Percentiles rank a stretch among this genome's conserved stretches.
phyloP scores from a whole-genome alignment of 2,797 vertebrate genomes.

The Champsocephalus esox region DNA sequence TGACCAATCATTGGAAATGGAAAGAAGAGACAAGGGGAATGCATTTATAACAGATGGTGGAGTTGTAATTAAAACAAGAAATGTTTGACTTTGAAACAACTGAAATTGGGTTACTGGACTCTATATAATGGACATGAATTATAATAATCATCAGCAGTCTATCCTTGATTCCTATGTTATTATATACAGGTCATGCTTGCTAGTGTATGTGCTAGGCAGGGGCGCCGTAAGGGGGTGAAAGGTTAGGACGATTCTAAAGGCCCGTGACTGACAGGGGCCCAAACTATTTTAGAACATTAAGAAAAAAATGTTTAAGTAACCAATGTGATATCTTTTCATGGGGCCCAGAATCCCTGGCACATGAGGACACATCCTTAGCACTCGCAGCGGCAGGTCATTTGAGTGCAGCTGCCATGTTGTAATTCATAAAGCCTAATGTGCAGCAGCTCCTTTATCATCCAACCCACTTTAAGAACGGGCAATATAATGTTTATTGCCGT shows the following conservation, averaged over 20 bases:
- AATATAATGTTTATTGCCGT: slow-evolving; percentile 39
- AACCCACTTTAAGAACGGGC: slow-evolving; percentile 18
- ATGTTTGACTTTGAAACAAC: neutral
- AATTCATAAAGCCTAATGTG: slow-evolving; percentile 37
- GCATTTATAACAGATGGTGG: neutral
- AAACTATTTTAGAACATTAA: too few species aligned
- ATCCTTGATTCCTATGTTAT: neutral
- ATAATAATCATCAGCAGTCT: too few species aligned
- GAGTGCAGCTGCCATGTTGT: slow-evolving; percentile 21
- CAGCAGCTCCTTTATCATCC: slow-evolving; percentile 28
- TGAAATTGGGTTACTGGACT: neutral
- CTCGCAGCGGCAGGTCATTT: neutral
- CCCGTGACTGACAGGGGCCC: too few species aligned
- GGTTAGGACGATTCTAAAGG: too few species aligned
- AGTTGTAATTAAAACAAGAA: neutral
- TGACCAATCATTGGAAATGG: too few species aligned
- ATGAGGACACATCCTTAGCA: slow-evolving; percentile 14
- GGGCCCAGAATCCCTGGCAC: neutral
- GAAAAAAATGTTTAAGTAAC: too few species aligned
- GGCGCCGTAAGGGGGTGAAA: too few species aligned
- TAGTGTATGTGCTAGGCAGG: too few species aligned
- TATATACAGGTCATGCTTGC: neutral
- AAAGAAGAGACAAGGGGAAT: neutral
- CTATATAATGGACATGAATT: neutral
- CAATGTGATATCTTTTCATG: too few species aligned